Conservation (phyloP, 2,888 invertebrate species). For the Actias luna region DNA sequence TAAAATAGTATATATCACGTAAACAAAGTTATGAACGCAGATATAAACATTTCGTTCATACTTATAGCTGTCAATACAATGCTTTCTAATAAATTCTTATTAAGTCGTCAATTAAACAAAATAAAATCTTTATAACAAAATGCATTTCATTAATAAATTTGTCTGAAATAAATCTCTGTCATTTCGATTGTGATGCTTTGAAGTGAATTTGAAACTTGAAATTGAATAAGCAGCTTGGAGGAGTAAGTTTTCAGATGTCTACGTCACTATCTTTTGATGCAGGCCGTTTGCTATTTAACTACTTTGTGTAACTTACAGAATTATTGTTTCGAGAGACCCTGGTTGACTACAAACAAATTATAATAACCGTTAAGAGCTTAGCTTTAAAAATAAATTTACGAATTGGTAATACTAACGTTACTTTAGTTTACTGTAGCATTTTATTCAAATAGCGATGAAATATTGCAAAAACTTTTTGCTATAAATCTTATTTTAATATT, state of each 20-base stretch:
- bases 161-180: neutral
- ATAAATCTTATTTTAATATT: too few species aligned
- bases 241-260: neutral
- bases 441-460: too few species aligned
- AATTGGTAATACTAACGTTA: too few species aligned
- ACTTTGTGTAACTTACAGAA: neutral
- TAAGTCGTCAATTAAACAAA: neutral
- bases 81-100: neutral
- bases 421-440: too few species aligned
- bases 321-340: neutral
- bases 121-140: neutral
- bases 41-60: too few species aligned
- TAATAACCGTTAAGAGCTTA: too few species aligned
- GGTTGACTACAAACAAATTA: too few species aligned
- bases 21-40: too few species aligned
- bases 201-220: neutral
- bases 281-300: neutral
- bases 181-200: neutral
- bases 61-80: too few species aligned
- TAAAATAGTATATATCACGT: too few species aligned
- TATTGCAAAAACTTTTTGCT: too few species aligned
- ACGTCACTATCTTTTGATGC: neutral
- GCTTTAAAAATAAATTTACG: too few species aligned
- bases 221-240: neutral
- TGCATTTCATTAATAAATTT: neutral